phyloP scores from a whole-genome alignment of 1,140 invertebrate genomes.

The Gerris buenoi region DNA sequence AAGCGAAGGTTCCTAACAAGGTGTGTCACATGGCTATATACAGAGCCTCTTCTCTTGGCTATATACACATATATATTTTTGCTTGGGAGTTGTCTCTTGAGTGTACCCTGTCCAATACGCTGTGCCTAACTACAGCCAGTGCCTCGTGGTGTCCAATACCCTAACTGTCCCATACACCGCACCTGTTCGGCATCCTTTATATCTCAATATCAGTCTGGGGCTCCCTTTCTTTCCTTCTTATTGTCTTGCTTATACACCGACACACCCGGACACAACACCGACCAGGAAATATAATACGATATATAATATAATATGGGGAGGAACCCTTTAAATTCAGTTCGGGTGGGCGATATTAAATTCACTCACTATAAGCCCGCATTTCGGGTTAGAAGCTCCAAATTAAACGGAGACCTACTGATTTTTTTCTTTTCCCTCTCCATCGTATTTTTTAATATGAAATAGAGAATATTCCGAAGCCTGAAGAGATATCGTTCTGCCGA shows the following conservation, averaged over 20 bases:
- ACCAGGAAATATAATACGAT: too few species aligned
- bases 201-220: background rate
- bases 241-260: background rate
- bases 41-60: background rate
- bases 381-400: too few species aligned
- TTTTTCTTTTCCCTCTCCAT: too few species aligned
- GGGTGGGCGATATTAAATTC: background rate
- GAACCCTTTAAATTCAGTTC: background rate
- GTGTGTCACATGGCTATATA: background rate
- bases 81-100: too few species aligned
- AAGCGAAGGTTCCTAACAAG: background rate
- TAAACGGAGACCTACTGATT: too few species aligned
- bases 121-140: too few species aligned
- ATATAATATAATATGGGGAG: background rate
- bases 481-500: too few species aligned
- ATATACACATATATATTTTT: too few species aligned
- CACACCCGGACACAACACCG: too few species aligned
- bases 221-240: background rate
- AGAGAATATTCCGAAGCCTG: too few species aligned
- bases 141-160: background rate
- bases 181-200: background rate
- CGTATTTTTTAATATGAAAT: too few species aligned
- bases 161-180: background rate
- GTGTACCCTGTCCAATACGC: background rate
- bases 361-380: too few species aligned